These are phyloP conservation scores for Dipodomys merriami DNA, from an alignment of 2,113 vertebrate genomes.

Conservation along the genomic window DNA sequence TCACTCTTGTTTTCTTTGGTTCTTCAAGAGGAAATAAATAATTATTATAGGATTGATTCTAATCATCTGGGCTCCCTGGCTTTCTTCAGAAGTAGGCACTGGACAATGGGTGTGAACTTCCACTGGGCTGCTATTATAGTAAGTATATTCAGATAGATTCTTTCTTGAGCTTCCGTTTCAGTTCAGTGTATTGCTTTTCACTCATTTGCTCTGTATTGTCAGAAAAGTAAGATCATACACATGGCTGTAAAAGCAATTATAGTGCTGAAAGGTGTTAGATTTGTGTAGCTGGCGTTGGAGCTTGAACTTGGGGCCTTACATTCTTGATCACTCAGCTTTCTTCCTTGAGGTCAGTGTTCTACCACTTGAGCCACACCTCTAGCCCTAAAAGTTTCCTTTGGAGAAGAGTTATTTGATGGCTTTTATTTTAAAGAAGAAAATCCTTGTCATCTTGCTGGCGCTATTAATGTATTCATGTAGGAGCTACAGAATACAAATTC, in stretches of 20 bases:
- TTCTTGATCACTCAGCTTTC: too few relatives aligned
- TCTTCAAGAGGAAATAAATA: constrained; percentile 60
- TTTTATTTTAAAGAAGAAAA: constrained; percentile 12
- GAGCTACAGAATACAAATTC: background rate
- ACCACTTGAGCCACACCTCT: too few relatives aligned
- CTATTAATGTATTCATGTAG: background rate
- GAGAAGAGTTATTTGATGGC: background rate
- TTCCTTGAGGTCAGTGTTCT: too few relatives aligned
- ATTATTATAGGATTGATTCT: constrained; percentile 2
- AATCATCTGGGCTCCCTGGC: background rate
- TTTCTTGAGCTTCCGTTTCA: constrained; percentile 11
- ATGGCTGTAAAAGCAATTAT: background rate
- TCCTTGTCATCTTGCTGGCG: background rate
- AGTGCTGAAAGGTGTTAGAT: background rate
- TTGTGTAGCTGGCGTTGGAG: background rate
- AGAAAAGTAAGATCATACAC: background rate
- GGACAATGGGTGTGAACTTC: constrained; percentile 61
- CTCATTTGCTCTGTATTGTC: background rate
- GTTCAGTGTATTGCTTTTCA: background rate
- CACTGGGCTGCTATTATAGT: background rate
- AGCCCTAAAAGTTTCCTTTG: too few relatives aligned
- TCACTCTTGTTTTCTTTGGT: constrained; percentile 22
- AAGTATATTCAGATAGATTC: background rate
- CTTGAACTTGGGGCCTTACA: too few relatives aligned
- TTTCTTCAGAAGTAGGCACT: constrained; percentile 73